A percentile compares a stretch with the other conserved stretches of the same genome.
Conservation (phyloP, 2,113 vertebrate species). For the Salvelinus fontinalis region DNA sequence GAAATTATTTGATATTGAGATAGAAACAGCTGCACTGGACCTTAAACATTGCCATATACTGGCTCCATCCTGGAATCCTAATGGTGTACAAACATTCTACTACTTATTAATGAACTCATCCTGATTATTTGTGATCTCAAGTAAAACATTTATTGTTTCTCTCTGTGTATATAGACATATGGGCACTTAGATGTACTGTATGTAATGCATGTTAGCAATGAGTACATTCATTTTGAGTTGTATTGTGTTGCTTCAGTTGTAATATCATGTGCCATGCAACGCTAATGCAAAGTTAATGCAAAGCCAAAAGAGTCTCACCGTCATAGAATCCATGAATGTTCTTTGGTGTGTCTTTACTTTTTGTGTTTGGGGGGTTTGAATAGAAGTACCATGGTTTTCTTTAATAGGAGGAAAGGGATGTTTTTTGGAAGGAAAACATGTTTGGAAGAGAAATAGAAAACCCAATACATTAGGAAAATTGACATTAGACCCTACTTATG, state of each 20-base stretch:
- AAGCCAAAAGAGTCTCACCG: slow-evolving; percentile 40
- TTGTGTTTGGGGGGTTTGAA: slow-evolving; percentile 14
- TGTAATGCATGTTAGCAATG: not conserved
- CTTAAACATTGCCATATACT: too few species aligned
- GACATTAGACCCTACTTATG: not conserved
- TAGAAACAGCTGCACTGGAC: too few species aligned
- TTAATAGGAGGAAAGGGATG: not conserved
- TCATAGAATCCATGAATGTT: slow-evolving; percentile 60
- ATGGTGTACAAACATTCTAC: not conserved
- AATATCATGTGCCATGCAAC: not conserved
- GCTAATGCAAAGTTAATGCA: slow-evolving; percentile 2
- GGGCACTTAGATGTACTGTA: not conserved
- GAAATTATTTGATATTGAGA: too few species aligned
- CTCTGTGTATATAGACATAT: not conserved
- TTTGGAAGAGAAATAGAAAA: slow-evolving; percentile 29
- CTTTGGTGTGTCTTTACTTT: slow-evolving; percentile 29
- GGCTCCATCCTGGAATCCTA: not conserved
- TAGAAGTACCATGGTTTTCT: not conserved
- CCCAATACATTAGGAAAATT: slow-evolving; percentile 6
- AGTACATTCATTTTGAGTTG: not conserved
- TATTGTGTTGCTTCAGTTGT: not conserved
- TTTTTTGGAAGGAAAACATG: slow-evolving; percentile 8
- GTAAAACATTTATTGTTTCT: not conserved
- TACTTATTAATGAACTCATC: not conserved
- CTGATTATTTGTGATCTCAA: not conserved